These are phyloP conservation scores for Junco hyemalis DNA, from an alignment of 2,113 vertebrate species.

Conservation along the genomic window DNA sequence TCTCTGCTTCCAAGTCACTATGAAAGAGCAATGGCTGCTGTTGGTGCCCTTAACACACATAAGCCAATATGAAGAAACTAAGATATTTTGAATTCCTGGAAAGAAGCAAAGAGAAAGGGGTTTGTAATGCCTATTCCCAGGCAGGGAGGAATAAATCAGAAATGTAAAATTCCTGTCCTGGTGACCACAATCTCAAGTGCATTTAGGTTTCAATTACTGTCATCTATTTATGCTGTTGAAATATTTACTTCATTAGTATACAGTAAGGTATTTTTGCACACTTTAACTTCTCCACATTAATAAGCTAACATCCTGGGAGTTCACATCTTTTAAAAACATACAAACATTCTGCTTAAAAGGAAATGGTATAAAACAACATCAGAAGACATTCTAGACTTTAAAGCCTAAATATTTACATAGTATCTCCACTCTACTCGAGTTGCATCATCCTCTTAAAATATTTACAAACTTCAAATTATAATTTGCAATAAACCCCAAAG, in stretches of 20 bases:
- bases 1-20: background rate
- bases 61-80: background rate
- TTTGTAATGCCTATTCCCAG: background rate
- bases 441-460: background rate
- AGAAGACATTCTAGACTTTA: background rate
- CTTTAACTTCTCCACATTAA: background rate
- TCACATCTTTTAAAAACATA: background rate
- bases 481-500: background rate
- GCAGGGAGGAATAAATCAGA: background rate
- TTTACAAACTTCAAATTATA: conserved; percentile 8
- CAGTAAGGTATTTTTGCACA: background rate
- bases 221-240: background rate
- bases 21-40: background rate
- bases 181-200: background rate
- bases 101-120: background rate
- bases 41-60: background rate
- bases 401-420: conserved; percentile 1
- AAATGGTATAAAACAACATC: background rate
- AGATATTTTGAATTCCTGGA: background rate
- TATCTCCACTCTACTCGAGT: background rate
- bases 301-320: background rate
- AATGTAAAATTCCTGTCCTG: background rate
- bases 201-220: background rate
- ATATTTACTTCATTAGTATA: background rate
- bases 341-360: background rate